phyloP scores from a whole-genome alignment of 2,113 vertebrate genomes.

The Centropus unirufus region DNA sequence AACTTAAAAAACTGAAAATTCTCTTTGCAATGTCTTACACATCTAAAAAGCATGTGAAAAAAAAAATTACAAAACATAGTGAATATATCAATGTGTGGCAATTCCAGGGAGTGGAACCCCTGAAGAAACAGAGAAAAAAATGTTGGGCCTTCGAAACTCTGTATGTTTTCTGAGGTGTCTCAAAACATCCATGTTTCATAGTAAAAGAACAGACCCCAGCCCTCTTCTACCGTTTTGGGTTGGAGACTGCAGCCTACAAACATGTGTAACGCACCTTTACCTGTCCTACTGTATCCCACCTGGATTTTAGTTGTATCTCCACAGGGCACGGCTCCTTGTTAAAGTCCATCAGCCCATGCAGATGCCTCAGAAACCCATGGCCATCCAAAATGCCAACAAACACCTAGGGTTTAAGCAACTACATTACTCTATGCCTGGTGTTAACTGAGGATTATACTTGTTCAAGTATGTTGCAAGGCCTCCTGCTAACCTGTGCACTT shows the following conservation, averaged over 20 bases:
- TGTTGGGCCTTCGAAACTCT: not conserved
- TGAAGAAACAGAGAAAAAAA: not conserved
- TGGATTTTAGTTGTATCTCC: not conserved
- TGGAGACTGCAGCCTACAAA: not conserved
- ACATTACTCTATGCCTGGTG: not conserved
- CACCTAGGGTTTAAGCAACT: not conserved
- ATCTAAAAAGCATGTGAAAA: not conserved
- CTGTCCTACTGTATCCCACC: not conserved
- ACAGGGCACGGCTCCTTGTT: not conserved
- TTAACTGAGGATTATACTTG: not conserved
- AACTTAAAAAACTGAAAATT: not conserved
- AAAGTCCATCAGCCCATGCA: not conserved
- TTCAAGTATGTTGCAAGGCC: not conserved
- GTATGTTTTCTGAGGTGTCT: not conserved
- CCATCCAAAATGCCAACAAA: not conserved
- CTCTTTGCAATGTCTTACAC: not conserved
- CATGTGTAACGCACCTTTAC: not conserved
- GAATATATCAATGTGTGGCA: not conserved
- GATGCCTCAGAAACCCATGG: not conserved
- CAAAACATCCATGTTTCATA: not conserved
- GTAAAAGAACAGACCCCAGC: not conserved
- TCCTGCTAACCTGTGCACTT: not conserved
- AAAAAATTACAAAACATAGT: not conserved
- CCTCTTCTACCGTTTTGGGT: not conserved
- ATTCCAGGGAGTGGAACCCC: not conserved